phyloP scores from a whole-genome alignment of 2,113 vertebrate species.

The Galbula dea region DNA sequence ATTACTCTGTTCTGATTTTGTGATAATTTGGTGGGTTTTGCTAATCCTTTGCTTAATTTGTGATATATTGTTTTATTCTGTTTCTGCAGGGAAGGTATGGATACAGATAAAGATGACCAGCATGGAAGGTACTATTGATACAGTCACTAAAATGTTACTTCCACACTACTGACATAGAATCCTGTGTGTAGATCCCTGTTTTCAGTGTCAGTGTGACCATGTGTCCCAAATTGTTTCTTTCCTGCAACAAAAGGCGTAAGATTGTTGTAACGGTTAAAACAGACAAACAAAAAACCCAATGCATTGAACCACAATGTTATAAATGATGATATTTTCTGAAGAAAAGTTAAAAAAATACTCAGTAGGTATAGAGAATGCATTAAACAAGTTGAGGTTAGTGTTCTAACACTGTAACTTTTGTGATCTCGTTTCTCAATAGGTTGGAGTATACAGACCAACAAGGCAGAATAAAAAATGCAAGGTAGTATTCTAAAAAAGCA shows the following conservation, averaged over 20 bases:
- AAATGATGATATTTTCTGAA: background rate
- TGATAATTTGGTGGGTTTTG: background rate
- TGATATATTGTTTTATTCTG: constrained; percentile 40
- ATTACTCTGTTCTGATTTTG: background rate
- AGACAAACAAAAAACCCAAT: background rate
- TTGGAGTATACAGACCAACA: constrained; percentile 88
- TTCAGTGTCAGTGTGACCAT: background rate
- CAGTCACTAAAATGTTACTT: background rate
- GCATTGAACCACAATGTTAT: background rate
- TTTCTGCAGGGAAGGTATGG: constrained; percentile 88
- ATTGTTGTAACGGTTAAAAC: background rate
- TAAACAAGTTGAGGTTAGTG: background rate
- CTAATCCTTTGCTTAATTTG: background rate
- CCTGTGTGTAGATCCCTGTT: background rate
- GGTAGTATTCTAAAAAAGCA: constrained; percentile 72
- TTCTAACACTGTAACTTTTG: background rate
- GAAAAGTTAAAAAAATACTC: background rate
- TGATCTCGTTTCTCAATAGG: constrained; percentile 62
- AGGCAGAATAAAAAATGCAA: constrained; percentile 96
- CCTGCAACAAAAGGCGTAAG: background rate
- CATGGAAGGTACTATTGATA: constrained; percentile 84
- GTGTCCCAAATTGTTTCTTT: background rate
- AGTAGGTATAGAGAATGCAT: background rate
- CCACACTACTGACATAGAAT: background rate
- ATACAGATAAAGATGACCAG: constrained; percentile 95